Evolutionary conservation across 2,797 vertebrate species (phyloP).

Genomic region (Lagorchestes hirsutus): DNA sequence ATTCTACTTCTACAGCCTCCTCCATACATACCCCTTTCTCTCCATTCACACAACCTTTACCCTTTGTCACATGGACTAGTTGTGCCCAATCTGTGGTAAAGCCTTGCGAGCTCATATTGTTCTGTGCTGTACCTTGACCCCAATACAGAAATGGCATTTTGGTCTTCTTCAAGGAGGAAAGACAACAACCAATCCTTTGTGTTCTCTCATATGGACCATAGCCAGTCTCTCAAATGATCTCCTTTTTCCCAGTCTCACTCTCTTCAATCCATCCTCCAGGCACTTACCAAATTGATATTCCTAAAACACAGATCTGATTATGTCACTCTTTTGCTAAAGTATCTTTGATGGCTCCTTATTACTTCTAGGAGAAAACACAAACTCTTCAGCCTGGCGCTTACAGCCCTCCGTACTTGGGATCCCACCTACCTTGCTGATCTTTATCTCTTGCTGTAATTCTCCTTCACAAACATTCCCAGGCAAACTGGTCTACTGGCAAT

Average conservation of each 20-base stretch:
- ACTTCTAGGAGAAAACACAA: neutral
- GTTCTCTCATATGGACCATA: neutral
- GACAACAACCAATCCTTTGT: neutral
- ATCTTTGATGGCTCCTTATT: neutral
- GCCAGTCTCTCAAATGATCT: neutral
- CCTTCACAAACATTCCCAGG: neutral
- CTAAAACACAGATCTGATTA: neutral
- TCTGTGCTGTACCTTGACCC: neutral
- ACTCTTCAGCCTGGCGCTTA: neutral
- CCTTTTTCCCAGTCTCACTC: neutral
- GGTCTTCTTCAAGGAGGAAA: neutral
- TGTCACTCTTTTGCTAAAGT: neutral
- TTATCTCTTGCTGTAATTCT: neutral
- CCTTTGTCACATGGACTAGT: neutral
- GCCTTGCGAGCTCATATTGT: neutral
- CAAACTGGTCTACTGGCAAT: neutral
- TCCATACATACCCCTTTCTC: neutral
- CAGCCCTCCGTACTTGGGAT: neutral
- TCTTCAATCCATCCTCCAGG: neutral
- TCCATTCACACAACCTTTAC: neutral
- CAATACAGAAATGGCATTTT: neutral
- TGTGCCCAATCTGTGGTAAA: neutral
- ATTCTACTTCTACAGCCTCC: neutral
- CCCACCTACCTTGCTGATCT: neutral
- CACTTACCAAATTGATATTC: neutral